Conservation (phyloP, 2,797 vertebrate genomes). For the Eleutherodactylus coqui region DNA sequence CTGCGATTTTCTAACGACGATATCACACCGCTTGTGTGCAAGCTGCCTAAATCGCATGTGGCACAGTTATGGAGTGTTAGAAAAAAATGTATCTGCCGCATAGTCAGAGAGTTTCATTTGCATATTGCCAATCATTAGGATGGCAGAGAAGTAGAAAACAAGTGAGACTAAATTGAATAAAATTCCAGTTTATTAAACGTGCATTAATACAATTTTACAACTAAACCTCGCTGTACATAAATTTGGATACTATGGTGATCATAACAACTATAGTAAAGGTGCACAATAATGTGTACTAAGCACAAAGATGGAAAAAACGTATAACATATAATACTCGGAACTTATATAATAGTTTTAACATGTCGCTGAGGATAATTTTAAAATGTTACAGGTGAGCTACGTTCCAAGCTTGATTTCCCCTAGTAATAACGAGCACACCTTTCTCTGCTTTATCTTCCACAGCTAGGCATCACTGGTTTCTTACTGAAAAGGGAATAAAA, state of each 20-base stretch:
- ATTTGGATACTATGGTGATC: background rate
- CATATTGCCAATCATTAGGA: background rate
- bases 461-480: background rate
- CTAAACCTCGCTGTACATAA: too few species aligned
- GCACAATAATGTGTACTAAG: background rate
- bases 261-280: background rate
- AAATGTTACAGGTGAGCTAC: background rate
- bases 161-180: background rate
- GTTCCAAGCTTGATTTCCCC: background rate
- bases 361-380: background rate
- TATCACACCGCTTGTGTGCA: too few species aligned
- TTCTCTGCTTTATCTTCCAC: background rate
- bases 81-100: background rate
- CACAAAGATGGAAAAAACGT: background rate
- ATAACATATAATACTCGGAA: too few species aligned
- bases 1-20: too few species aligned
- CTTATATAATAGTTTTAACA: background rate
- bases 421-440: background rate
- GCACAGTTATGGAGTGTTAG: background rate
- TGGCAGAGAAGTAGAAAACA: background rate
- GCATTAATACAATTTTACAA: background rate
- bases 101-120: background rate
- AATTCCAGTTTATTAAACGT: background rate
- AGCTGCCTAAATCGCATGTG: background rate
- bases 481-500: background rate